These are phyloP conservation scores for Propithecus coquereli DNA, from an alignment of 2,113 vertebrate species.

Conservation along the genomic window DNA sequence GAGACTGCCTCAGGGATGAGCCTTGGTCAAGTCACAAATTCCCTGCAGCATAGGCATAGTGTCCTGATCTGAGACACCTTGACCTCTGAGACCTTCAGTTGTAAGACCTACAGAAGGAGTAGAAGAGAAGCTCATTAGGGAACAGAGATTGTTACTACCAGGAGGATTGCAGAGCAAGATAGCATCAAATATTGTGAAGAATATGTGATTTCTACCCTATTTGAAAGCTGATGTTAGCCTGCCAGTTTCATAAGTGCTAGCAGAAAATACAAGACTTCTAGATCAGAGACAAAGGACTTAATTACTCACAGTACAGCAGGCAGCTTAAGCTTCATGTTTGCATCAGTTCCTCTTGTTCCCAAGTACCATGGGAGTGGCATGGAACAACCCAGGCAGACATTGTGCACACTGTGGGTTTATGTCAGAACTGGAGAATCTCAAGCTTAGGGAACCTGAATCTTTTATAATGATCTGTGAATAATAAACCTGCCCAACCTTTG, in stretches of 20 bases:
- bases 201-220: neutral
- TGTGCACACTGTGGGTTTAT: neutral
- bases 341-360: neutral
- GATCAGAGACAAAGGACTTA: neutral
- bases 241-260: neutral
- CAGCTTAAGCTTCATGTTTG: neutral
- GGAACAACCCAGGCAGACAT: neutral
- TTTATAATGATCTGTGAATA: neutral
- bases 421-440: neutral
- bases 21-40: neutral
- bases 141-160: neutral
- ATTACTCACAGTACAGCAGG: neutral
- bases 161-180: neutral
- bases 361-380: rapidly evolving
- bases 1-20: neutral
- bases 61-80: neutral
- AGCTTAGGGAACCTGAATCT: neutral
- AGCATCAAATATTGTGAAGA: neutral
- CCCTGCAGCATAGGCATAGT: neutral
- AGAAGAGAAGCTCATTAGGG: neutral
- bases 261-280: neutral
- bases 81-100: neutral
- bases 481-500: neutral
- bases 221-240: neutral
- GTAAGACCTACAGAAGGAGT: neutral